Evolutionary conservation across 2,797 vertebrate genomes (phyloP).

Genomic region (Numenius phaeopus): DNA sequence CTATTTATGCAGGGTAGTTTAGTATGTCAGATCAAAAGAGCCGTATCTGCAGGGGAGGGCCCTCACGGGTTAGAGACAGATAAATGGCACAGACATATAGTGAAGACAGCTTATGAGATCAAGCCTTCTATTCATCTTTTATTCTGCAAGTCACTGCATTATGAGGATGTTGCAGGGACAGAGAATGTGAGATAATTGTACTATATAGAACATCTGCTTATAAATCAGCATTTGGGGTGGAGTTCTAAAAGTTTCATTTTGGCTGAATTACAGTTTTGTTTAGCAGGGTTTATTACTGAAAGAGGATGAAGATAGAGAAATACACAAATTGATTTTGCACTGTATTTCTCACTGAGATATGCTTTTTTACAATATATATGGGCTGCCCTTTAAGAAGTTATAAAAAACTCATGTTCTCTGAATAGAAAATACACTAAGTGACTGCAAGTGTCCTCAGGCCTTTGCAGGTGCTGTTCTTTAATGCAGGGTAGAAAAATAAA

Average conservation of each 20-base stretch:
- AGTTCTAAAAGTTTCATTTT: neutral
- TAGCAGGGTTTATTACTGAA: neutral
- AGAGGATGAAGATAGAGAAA: neutral
- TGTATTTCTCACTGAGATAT: constrained; percentile 18
- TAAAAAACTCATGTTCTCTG: constrained; percentile 1
- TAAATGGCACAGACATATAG: neutral
- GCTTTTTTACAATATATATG: neutral
- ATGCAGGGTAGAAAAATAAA: neutral
- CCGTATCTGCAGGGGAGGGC: neutral
- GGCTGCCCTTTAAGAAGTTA: constrained; percentile 14
- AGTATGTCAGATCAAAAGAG: neutral
- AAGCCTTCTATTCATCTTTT: neutral
- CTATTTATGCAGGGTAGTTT: constrained; percentile 40
- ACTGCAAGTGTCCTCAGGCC: neutral
- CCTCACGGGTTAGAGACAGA: constrained; percentile 3
- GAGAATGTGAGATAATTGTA: neutral
- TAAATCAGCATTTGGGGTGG: neutral
- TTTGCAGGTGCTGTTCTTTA: neutral
- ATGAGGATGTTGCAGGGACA: neutral
- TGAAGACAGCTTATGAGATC: neutral
- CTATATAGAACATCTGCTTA: fast-evolving
- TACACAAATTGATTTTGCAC: constrained; percentile 1
- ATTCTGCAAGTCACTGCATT: neutral
- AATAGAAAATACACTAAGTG: constrained; percentile 21
- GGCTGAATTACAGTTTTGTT: neutral